Percentiles rank a stretch among this genome's conserved stretches.
These are phyloP conservation scores for Ceratina australensis DNA, from an alignment of 1,140 invertebrate genomes.

Conservation along the genomic window DNA sequence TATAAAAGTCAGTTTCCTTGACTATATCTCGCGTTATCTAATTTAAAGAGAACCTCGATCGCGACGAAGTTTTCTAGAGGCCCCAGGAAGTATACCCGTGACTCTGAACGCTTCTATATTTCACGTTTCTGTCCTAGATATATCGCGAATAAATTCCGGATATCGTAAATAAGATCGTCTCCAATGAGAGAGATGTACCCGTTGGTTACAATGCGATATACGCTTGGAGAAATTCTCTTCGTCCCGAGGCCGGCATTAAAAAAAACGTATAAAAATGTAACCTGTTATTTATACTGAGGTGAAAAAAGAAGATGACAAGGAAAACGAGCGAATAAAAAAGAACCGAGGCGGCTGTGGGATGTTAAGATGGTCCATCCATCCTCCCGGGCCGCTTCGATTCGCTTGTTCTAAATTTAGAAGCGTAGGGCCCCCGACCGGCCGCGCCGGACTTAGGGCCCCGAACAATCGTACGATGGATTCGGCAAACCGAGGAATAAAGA, in stretches of 20 bases:
- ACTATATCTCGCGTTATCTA: background rate
- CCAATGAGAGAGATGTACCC: background rate
- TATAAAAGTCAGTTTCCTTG: conserved; percentile 6
- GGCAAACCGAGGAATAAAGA: background rate
- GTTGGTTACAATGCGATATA: conserved; percentile 18
- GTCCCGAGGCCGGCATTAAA: conserved; percentile 44
- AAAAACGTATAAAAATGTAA: conserved; percentile 65
- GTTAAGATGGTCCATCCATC: conserved; percentile 39
- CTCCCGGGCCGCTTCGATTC: conserved; percentile 58
- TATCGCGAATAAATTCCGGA: background rate
- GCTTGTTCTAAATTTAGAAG: conserved; percentile 63
- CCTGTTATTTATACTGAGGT: conserved; percentile 60
- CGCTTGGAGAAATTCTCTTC: conserved; percentile 2
- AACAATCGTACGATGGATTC: conserved; percentile 14
- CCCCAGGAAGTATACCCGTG: background rate
- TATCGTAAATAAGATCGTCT: conserved; percentile 40
- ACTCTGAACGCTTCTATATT: background rate
- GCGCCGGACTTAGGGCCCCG: conserved; percentile 31
- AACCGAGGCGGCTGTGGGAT: conserved; percentile 21
- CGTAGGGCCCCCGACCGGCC: conserved; percentile 24
- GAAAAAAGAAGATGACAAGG: conserved; percentile 35
- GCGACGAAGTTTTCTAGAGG: too few species aligned
- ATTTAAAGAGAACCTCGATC: background rate
- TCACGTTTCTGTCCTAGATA: background rate
- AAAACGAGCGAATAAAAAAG: background rate